Conservation (phyloP, 2,888 invertebrate species). For the Spodoptera exigua region DNA sequence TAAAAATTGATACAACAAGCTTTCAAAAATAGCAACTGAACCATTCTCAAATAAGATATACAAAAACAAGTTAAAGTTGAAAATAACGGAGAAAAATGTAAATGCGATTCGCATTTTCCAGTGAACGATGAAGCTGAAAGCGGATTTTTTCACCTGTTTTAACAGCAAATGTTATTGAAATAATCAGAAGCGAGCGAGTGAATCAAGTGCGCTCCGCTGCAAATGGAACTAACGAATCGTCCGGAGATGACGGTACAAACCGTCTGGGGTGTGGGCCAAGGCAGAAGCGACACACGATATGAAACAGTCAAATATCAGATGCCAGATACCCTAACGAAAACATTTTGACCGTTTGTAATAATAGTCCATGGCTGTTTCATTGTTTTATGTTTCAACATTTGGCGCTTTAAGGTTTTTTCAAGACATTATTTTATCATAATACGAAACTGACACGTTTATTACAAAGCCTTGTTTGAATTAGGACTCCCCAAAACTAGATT, state of each 20-base stretch:
- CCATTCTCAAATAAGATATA: too few species aligned
- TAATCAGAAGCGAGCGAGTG: slow-evolving; percentile 42
- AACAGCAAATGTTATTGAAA: slow-evolving; percentile 41
- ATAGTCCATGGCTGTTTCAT: too few species aligned
- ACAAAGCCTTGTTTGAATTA: too few species aligned
- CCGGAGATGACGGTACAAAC: slow-evolving; percentile 52
- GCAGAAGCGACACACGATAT: background rate
- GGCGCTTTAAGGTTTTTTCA: too few species aligned
- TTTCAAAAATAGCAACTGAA: background rate
- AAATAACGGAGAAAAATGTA: background rate
- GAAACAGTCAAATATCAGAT: background rate
- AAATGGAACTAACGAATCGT: slow-evolving; percentile 64
- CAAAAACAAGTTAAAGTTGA: background rate
- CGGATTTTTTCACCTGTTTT: slow-evolving; percentile 24
- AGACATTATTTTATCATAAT: too few species aligned
- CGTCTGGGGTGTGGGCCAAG: slow-evolving; percentile 44
- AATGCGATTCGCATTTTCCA: slow-evolving; percentile 1
- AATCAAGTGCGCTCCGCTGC: slow-evolving; percentile 59
- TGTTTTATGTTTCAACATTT: too few species aligned
- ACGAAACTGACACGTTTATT: too few species aligned
- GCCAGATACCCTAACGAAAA: too few species aligned
- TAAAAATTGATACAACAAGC: too few species aligned
- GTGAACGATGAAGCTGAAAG: background rate
- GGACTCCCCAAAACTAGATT: too few species aligned
- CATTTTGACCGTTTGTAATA: too few species aligned